Evolutionary conservation across 1,140 invertebrate genomes (phyloP).

Genomic region (Temnothorax nylanderi): DNA sequence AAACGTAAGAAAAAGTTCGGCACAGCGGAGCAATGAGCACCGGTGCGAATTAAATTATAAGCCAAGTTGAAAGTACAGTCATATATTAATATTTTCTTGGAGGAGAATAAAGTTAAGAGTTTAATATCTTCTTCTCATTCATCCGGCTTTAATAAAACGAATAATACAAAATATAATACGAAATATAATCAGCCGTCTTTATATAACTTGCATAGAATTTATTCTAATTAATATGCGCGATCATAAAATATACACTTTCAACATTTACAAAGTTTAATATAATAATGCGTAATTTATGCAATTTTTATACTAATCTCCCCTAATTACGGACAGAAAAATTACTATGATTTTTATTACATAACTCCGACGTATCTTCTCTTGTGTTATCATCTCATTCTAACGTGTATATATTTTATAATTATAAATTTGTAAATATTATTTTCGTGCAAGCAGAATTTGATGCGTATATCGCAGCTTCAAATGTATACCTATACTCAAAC

Average conservation of each 20-base stretch:
- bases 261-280: not conserved
- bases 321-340: not conserved
- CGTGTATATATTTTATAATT: not conserved
- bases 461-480: not conserved
- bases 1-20: slow-evolving; percentile 30
- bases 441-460: not conserved
- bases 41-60: slow-evolving; percentile 59
- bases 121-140: slow-evolving; percentile 7
- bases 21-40: slow-evolving; percentile 52
- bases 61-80: slow-evolving; percentile 38
- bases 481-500: not conserved
- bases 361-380: not conserved
- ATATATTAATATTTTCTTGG: slow-evolving; percentile 54
- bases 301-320: not conserved
- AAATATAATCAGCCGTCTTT: not conserved
- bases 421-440: not conserved
- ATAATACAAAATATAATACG: not conserved
- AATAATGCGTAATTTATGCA: slow-evolving; percentile 3
- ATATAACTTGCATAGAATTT: not conserved
- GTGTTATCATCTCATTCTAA: not conserved
- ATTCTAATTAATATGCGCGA: not conserved
- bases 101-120: slow-evolving; percentile 24
- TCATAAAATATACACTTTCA: slow-evolving; percentile 9
- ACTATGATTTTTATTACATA: not conserved
- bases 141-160: slow-evolving; percentile 2